Evolutionary conservation across 2,113 vertebrate species (phyloP).

Genomic region (Ovis canadensis): DNA sequence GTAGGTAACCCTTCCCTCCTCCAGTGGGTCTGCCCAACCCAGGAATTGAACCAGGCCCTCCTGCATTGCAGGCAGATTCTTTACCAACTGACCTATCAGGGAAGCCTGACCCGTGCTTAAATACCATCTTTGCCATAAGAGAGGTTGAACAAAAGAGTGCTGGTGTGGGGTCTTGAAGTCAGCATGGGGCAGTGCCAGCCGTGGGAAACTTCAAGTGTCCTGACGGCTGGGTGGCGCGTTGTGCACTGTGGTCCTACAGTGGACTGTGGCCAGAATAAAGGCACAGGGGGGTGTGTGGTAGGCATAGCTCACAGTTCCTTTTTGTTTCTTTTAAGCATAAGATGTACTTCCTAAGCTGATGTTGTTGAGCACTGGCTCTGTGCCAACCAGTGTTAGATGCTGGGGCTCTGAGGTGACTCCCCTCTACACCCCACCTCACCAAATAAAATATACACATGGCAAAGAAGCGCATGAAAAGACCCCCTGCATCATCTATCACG

Average conservation of each 20-base stretch:
- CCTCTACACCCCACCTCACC: not conserved
- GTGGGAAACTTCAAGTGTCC: not conserved
- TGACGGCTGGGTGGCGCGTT: accelerated
- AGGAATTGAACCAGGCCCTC: not conserved
- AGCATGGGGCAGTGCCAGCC: not conserved
- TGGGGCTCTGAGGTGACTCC: not conserved
- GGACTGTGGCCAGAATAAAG: not conserved
- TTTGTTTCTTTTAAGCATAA: not conserved
- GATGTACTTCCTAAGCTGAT: not conserved
- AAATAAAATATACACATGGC: not conserved
- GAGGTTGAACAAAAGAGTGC: not conserved
- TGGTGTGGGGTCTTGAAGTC: not conserved
- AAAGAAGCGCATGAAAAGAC: not conserved
- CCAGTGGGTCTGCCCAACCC: not conserved
- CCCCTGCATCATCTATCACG: not conserved
- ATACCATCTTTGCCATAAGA: not conserved
- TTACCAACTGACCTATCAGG: not conserved
- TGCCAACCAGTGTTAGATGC: not conserved
- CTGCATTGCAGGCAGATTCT: not conserved
- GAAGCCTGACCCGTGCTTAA: not conserved
- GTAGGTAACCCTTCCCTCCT: not conserved
- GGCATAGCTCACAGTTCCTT: not conserved
- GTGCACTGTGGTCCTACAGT: not conserved
- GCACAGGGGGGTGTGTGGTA: not conserved
- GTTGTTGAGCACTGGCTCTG: not conserved